Conservation (phyloP, 2,113 vertebrate genomes). For the Aplodontia rufa region DNA sequence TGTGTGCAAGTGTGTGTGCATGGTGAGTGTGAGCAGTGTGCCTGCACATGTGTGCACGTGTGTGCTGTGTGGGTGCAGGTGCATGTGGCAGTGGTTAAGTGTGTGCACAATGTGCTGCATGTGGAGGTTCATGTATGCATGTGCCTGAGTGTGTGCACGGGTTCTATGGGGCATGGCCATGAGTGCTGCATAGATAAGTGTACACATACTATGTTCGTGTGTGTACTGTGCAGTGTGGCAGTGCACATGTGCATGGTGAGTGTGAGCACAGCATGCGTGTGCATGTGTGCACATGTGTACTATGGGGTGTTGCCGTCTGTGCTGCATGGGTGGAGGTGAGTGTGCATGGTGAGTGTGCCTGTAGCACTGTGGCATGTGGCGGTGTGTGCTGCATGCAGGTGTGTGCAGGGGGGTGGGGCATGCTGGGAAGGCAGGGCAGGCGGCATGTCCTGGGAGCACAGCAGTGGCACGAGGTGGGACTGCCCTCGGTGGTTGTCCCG, state of each 20-base stretch:
- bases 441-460: too few species aligned
- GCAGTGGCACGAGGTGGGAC: too few species aligned
- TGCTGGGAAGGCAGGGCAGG: too few species aligned
- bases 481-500: not conserved
- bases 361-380: not conserved
- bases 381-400: not conserved
- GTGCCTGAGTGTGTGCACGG: too few species aligned
- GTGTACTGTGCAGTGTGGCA: not conserved
- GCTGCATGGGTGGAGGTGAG: too few species aligned
- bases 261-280: not conserved
- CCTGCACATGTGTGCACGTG: too few species aligned
- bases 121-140: too few species aligned
- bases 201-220: too few species aligned
- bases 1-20: not conserved
- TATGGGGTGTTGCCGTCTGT: not conserved
- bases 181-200: too few species aligned
- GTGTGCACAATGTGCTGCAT: fast-evolving
- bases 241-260: not conserved
- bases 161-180: too few species aligned
- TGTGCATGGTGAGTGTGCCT: too few species aligned
- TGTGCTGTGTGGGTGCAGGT: not conserved
- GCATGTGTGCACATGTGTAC: not conserved
- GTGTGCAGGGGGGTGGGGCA: not conserved
- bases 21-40: not conserved
- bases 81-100: too few species aligned